Evolutionary conservation across 2,797 vertebrate species (phyloP).

Genomic region (Coranthus polyacanthus): DNA sequence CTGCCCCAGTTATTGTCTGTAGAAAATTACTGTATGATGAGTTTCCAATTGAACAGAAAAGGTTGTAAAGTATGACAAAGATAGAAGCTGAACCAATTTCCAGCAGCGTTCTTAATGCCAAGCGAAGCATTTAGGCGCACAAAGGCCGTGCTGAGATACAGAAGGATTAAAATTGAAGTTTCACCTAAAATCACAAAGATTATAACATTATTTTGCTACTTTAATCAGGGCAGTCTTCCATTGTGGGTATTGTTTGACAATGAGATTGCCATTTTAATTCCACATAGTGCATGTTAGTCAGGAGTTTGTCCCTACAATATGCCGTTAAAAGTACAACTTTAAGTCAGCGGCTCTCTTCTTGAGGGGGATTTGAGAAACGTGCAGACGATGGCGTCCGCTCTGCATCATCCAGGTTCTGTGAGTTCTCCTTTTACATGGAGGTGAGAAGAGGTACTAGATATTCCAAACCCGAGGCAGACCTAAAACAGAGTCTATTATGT

Average conservation of each 20-base stretch:
- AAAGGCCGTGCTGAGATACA: slow-evolving; percentile 45
- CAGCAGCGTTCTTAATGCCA: slow-evolving; percentile 34
- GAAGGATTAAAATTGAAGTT: slow-evolving; percentile 50
- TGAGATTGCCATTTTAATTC: neutral
- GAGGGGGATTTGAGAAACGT: too few species aligned
- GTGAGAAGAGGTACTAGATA: too few species aligned
- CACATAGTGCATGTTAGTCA: too few species aligned
- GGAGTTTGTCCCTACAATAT: too few species aligned
- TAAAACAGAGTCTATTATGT: neutral
- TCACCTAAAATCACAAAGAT: slow-evolving; percentile 37
- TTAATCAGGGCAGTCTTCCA: neutral
- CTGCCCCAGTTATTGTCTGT: slow-evolving; percentile 41
- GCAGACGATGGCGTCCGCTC: too few species aligned
- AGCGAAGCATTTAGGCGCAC: slow-evolving; percentile 32
- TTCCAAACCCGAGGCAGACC: too few species aligned
- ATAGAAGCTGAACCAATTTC: slow-evolving; percentile 62
- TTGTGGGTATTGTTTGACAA: slow-evolving; percentile 27
- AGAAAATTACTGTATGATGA: slow-evolving; percentile 62
- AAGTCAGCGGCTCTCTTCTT: too few species aligned
- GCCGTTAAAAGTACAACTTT: too few species aligned
- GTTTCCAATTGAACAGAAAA: slow-evolving; percentile 54
- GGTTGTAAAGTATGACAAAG: slow-evolving; percentile 38
- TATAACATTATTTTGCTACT: slow-evolving; percentile 14
- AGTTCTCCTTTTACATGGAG: too few species aligned
- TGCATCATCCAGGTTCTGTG: too few species aligned